These are phyloP conservation scores for Sus cebifrons DNA, from an alignment of 2,797 vertebrate species.

Conservation along the genomic window DNA sequence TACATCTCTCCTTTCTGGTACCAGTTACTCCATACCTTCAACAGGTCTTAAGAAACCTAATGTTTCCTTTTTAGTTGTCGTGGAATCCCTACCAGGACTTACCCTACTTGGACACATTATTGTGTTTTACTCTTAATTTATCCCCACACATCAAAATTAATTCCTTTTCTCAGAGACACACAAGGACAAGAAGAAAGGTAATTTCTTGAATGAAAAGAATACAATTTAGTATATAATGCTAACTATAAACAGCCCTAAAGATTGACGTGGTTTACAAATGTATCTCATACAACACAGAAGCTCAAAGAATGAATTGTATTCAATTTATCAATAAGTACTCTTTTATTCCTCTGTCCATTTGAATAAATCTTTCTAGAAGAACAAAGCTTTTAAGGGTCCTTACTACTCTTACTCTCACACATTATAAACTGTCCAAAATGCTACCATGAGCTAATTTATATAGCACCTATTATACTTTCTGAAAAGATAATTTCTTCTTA, in stretches of 20 bases:
- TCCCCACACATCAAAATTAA: neutral
- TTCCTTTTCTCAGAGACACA: neutral
- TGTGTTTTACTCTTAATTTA: neutral
- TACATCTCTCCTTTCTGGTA: neutral
- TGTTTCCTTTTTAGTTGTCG: neutral
- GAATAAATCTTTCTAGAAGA: neutral
- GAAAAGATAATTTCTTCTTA: neutral
- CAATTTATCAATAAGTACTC: neutral
- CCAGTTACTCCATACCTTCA: neutral
- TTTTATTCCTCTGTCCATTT: neutral
- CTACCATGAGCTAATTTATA: neutral
- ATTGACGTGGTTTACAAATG: slow-evolving; percentile 4
- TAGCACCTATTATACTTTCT: neutral
- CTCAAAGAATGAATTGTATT: neutral
- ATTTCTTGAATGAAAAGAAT: neutral
- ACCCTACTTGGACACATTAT: neutral
- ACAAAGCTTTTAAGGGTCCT: neutral
- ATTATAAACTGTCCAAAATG: neutral
- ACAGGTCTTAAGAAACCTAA: neutral
- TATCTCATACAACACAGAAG: neutral
- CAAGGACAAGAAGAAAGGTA: neutral
- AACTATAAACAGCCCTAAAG: neutral
- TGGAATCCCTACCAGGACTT: neutral
- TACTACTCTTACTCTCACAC: neutral
- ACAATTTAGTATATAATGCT: neutral